Conservation (phyloP, 2,113 vertebrate species). For the Odocoileus hemionus region DNA sequence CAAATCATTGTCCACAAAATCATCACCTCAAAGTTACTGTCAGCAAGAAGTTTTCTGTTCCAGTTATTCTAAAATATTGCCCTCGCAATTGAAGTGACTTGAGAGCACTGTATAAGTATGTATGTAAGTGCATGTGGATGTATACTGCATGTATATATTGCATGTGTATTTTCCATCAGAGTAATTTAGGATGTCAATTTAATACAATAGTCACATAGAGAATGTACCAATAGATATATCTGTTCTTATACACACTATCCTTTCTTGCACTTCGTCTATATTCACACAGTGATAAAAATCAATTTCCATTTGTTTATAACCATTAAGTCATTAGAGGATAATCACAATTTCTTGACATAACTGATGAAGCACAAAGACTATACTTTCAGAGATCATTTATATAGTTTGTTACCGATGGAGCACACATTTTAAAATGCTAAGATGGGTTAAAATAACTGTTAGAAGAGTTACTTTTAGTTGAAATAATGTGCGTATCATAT, state of each 20-base stretch:
- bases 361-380: background rate
- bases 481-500: background rate
- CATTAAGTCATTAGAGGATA: background rate
- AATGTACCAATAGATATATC: background rate
- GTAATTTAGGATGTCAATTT: background rate
- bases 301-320: constrained; percentile 27
- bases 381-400: background rate
- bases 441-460: background rate
- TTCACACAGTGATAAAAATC: background rate
- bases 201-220: background rate
- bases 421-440: background rate
- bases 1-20: background rate
- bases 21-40: background rate
- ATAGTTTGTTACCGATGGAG: background rate
- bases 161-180: background rate
- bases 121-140: background rate
- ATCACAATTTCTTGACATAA: background rate
- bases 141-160: background rate
- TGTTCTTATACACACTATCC: background rate
- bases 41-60: background rate
- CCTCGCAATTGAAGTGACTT: background rate
- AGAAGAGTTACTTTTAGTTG: background rate
- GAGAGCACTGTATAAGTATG: background rate
- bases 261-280: background rate
- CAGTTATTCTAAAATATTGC: background rate